These are phyloP conservation scores for Aythya fuligula DNA, from an alignment of 2,797 vertebrate species.

Conservation along the genomic window DNA sequence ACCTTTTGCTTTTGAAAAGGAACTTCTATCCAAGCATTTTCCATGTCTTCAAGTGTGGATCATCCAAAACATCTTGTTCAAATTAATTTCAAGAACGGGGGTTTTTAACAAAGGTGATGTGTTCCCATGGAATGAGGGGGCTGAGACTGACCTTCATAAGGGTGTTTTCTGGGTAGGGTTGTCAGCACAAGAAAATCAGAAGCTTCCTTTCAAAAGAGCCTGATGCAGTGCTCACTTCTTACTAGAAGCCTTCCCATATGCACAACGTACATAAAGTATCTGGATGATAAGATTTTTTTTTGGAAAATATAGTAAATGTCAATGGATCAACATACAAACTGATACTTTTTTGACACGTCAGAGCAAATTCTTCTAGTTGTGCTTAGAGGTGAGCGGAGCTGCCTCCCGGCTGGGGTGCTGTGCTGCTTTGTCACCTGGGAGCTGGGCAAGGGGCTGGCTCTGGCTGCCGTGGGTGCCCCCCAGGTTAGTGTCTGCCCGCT, in stretches of 20 bases:
- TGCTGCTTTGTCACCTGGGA: not conserved
- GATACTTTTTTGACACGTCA: not conserved
- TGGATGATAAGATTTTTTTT: not conserved
- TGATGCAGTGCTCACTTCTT: not conserved
- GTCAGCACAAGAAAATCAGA: not conserved
- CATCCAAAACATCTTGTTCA: not conserved
- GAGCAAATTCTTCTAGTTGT: not conserved
- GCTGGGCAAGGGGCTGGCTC: not conserved
- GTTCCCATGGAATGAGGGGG: not conserved
- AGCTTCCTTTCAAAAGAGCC: not conserved
- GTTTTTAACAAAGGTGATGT: not conserved
- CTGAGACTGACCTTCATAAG: not conserved
- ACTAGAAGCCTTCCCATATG: not conserved
- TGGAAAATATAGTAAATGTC: rapidly evolving
- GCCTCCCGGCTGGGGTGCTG: rapidly evolving
- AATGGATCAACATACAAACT: not conserved
- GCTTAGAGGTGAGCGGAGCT: not conserved
- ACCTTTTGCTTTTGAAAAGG: not conserved
- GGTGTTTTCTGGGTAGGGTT: not conserved
- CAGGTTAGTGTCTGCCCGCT: rapidly evolving
- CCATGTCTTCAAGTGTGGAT: not conserved
- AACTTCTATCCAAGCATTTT: not conserved
- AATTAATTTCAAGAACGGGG: not conserved
- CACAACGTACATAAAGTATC: rapidly evolving
- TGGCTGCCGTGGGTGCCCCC: rapidly evolving